Base-by-base conservation (phyloP, 2,888 invertebrate species). In the Lithodes maja region DNA sequence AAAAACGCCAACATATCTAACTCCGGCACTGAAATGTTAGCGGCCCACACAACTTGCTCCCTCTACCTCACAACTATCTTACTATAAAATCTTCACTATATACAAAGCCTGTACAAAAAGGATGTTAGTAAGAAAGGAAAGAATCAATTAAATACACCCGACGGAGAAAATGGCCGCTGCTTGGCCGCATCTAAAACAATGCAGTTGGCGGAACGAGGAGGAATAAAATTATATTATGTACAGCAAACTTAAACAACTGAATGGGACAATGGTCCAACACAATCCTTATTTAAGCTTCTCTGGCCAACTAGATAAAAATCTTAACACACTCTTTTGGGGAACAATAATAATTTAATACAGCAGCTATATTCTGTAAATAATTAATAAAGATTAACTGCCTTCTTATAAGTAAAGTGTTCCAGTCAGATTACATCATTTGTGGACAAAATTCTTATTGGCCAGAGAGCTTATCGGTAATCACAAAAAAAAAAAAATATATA, bases 201-300 rank as follows among this genome's bases (percentile, higher is more conserved):
- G 33, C 61, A 80, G 55, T 33, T n/a, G 2, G 12, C 80, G 49
- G 7, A 33, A 61, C 54, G 55, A 2, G 55, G 33, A 49, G 55
- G 49, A 80, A 80, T 80, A 80, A 80, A 80, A 80, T 80, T 52
- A 61, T 55, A 78, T 53, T 78, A 80, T 80, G 80, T 80, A 80
- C 80, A 80, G 12, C 61, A 80, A 80, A 80, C 80, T 33, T 80
- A 80, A 80, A 80, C 80, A 80, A 49, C 54, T 80, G n/a, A 80
- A 33, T 3, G 49, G 5, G 15, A 55, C 33, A 80, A 80, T 33
- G 61, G 12, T 12, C 5, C 7, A 61, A 61, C 61, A 61, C 12
- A 61, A 61, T 61, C 61, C 12, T 61, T 12, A 61, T 61, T 61
- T 7, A 61, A 61, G 12, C 61, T 61, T 7, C 33, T 7, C 61